Percentiles rank a stretch among this genome's conserved stretches.
Evolutionary conservation across 1,140 invertebrate genomes (phyloP).

Genomic region (Papilio polyxenes): DNA sequence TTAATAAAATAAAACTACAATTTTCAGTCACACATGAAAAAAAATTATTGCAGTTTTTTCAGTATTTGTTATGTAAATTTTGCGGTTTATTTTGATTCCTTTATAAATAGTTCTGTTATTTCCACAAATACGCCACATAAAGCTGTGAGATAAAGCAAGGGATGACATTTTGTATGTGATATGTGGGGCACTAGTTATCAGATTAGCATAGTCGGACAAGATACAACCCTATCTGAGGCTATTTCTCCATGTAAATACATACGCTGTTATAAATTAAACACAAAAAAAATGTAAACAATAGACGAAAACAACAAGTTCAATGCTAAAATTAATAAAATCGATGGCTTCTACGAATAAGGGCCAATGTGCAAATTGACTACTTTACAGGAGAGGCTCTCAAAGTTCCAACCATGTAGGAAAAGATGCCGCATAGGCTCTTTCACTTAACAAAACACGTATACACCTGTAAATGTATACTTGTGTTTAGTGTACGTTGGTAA

Average conservation of each 20-base stretch:
- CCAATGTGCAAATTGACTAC: too few relatives aligned
- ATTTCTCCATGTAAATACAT: background rate
- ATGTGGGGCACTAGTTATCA: background rate
- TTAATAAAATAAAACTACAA: background rate
- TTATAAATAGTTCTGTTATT: background rate
- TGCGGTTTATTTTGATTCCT: background rate
- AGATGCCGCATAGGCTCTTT: too few relatives aligned
- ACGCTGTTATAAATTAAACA: background rate
- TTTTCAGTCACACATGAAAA: background rate
- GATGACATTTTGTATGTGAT: slow-evolving; percentile 15
- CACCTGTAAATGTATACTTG: too few relatives aligned
- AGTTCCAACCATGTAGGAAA: too few relatives aligned
- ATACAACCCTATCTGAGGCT: background rate
- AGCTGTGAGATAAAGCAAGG: background rate
- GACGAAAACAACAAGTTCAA: background rate
- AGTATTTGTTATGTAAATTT: background rate
- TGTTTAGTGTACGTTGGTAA: too few relatives aligned
- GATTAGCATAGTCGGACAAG: background rate
- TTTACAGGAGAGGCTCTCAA: too few relatives aligned
- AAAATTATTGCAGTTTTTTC: background rate
- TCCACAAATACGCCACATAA: background rate
- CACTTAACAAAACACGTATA: too few relatives aligned
- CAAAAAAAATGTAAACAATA: background rate
- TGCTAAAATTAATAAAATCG: background rate
- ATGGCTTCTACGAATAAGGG: too few relatives aligned